Base-by-base conservation (phyloP, 2,888 invertebrate genomes). In the Laspeyria flexula region DNA sequence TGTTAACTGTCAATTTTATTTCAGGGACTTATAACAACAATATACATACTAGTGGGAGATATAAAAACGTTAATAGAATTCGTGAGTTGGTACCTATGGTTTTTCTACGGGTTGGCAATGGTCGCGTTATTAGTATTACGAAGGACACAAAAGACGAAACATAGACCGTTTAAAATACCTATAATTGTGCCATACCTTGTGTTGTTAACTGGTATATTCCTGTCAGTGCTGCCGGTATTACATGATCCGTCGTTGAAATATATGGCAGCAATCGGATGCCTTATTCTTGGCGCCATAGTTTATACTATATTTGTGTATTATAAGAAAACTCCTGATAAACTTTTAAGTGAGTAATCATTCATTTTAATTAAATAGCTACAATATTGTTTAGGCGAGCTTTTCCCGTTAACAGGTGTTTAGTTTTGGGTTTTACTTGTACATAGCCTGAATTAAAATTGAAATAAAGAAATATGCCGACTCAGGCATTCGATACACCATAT, bases 61-160 rank as follows among this genome's bases (percentile, higher is more conserved):
- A 96, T 97, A 50, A 92, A 93, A 40, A 94, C 94, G 1, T 90
- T 97, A 10, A 97, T 97, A 62, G 96, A 97, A 71, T 96, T 97
- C 79, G 96, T 96, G 34, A 97, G 96, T 80, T 97, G 97, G 91
- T 94, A 97, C 57, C 95, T 96, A 15, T 97, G 97, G 97, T 94
- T 97, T 55, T 97, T 97, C 86, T 97, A 97, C 80, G 97, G 97
- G 0, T 83, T 95, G 0, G 96, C 97, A 0, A 96, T 97, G 95
- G 93, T 96, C 0, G 95, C 97, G 0, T 87, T 97, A 12, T 81
- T 97, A 27, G 93, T 96, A 0, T 87, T 97, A 72, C 85, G 97
- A 38, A 94, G 83, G 69, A 96, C 96, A 0, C 95, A 94, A 75
- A 94, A 95, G 3, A 83, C 95, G 52, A 94, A 93, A 18, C 93